These are phyloP conservation scores for Gila robusta DNA, from an alignment of 2,797 vertebrate genomes.

Conservation along the genomic window DNA sequence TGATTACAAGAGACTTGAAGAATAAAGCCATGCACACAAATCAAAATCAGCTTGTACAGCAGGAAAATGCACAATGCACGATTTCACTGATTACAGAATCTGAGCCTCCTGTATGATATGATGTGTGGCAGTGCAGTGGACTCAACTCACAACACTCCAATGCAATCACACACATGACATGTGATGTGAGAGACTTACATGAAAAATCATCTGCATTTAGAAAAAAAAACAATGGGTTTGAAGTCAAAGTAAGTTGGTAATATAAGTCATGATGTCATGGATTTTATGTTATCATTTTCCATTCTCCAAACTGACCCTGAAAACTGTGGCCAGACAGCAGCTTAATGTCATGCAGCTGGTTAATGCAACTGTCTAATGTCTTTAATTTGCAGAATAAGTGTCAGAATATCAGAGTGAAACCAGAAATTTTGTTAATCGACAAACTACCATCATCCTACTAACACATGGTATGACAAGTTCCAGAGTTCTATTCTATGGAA, in stretches of 20 bases:
- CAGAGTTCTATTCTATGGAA: background rate
- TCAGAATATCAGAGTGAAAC: background rate
- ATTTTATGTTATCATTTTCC: slow-evolving; percentile 7
- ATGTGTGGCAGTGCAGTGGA: background rate
- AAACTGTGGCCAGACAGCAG: background rate
- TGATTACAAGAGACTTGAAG: slow-evolving; percentile 34
- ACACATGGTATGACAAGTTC: background rate
- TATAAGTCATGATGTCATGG: background rate
- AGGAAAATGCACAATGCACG: background rate
- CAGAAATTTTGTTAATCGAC: background rate
- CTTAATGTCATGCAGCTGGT: slow-evolving; percentile 1
- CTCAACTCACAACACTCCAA: background rate
- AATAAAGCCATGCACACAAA: slow-evolving; percentile 17
- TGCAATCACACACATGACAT: background rate
- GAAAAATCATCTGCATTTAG: background rate
- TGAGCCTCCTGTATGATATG: background rate
- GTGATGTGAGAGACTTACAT: background rate
- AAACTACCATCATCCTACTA: background rate
- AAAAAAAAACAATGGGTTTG: background rate
- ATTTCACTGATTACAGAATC: slow-evolving; percentile 25
- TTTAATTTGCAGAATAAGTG: background rate
- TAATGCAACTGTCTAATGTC: background rate
- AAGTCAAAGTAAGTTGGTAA: slow-evolving; percentile 11
- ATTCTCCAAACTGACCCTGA: background rate
- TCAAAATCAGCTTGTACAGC: background rate